phyloP scores from a whole-genome alignment of 2,888 invertebrate genomes.

The Apotomis betuletana region DNA sequence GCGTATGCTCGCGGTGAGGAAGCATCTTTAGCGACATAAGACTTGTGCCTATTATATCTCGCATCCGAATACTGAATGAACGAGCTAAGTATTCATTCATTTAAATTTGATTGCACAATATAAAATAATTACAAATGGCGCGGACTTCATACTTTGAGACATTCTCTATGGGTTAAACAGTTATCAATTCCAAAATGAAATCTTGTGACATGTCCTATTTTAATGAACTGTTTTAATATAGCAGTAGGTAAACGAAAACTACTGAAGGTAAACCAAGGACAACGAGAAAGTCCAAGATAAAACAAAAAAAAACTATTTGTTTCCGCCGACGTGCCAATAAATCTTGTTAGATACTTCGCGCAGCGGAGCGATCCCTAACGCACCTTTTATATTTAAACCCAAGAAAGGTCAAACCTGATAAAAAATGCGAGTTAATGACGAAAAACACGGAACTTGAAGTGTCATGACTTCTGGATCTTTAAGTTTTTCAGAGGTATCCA shows the following conservation, averaged over 20 bases:
- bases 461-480: conserved; percentile 47
- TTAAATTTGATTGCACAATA: too few species aligned
- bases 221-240: not conserved
- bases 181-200: too few species aligned
- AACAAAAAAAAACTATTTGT: conserved; percentile 55
- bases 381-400: conserved; percentile 58
- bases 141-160: too few species aligned
- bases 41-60: too few species aligned
- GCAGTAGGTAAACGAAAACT: conserved; percentile 20
- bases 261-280: conserved; percentile 38
- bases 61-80: too few species aligned
- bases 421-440: conserved; percentile 65
- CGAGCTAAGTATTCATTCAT: too few species aligned
- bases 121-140: too few species aligned
- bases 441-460: conserved; percentile 61
- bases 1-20: too few species aligned
- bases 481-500: too few species aligned
- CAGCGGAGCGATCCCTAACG: conserved; percentile 50
- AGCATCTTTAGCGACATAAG: too few species aligned
- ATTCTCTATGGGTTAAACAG: too few species aligned
- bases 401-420: conserved; percentile 60
- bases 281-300: conserved; percentile 44
- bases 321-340: conserved; percentile 59
- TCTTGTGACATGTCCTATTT: too few species aligned
- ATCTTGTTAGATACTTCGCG: conserved; percentile 55